Evolutionary conservation across 2,113 vertebrate genomes (phyloP), one percentile per base, ranked within the genome.

Genomic region (Passer montanus): DNA sequence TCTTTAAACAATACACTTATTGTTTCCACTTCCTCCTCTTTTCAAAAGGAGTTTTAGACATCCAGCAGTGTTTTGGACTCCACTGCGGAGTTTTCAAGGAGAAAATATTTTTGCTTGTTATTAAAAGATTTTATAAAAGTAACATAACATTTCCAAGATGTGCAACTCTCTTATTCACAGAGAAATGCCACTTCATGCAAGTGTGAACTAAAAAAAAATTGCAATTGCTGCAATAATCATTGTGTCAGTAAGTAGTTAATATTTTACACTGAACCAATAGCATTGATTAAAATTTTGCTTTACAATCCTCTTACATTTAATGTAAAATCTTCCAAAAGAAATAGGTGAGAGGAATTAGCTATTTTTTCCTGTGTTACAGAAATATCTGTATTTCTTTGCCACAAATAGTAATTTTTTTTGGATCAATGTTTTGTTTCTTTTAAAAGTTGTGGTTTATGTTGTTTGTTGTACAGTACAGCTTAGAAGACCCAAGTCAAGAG

Each of bases 191-290:
- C 69, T 93, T 91, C 31, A 64, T 43, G 6, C 31, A 66, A 94
- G 39, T 69, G 4, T 91, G 92, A 96, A 95, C 95, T 82, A 68
- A 59, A 72, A 83, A 94, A 39, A 96, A 52, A 13, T 72, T 88
- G 30, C 68, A 87, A 91, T 93, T 96, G 90, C 53, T 87, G 28
- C 68, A 92, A 78, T 82, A 84, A 90, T 73, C 4, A 63, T 85
- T 95, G 89, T 89, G 11, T 84, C 50, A 69, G 24, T 87, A 39
- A 95, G 37, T 59, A 84, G 41, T 90, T 96, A 97, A 83, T 62
- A 89, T 92, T 97, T 96, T 82, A 91, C 46, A 92, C 23, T 50
- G 70, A 94, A 84, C 27, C 83, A 90, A 85, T 70, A 94, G 13
- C 58, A 90, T 78, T 64, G 91, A 84, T 56, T 90, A 87, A 93